Conservation (phyloP, 2,888 invertebrate genomes). For the Nephrocerus scutellatus region DNA sequence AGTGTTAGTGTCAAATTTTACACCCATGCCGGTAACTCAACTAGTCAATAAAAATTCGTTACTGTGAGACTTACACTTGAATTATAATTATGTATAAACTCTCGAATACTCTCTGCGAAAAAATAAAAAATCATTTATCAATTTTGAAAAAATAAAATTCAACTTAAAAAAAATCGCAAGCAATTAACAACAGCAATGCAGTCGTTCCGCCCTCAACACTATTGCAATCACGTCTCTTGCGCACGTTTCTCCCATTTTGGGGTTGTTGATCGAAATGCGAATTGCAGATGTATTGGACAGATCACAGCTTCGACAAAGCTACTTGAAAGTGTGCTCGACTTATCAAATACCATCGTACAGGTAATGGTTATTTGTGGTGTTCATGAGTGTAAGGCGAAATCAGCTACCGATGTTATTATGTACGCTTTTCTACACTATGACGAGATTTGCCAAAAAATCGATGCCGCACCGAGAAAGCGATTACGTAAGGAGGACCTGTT, state of each 20-base stretch:
- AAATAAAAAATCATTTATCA: too few relatives aligned
- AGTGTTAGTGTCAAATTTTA: too few relatives aligned
- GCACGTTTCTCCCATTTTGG: constrained; percentile 37
- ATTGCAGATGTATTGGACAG: constrained; percentile 32
- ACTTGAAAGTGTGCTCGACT: constrained; percentile 38
- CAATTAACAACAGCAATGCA: too few relatives aligned
- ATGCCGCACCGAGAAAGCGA: constrained; percentile 36
- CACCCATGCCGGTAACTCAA: too few relatives aligned
- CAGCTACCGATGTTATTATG: constrained; percentile 37
- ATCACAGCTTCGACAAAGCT: constrained; percentile 38
- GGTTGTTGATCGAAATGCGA: constrained; percentile 33
- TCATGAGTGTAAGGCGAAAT: constrained; percentile 44
- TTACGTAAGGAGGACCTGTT: constrained; percentile 39
- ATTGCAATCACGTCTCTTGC: constrained; percentile 38
- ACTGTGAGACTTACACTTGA: too few relatives aligned
- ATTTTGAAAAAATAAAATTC: too few relatives aligned
- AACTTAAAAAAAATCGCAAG: too few relatives aligned
- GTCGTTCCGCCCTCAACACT: too few relatives aligned
- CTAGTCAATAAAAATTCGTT: too few relatives aligned
- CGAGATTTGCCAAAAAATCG: constrained; percentile 39
- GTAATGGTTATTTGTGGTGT: constrained; percentile 41
- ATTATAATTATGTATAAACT: too few relatives aligned
- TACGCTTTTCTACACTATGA: constrained; percentile 42
- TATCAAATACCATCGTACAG: constrained; percentile 38
- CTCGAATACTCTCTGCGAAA: too few relatives aligned